Evolutionary conservation across 2,888 invertebrate species (phyloP).

Genomic region (Gortyna flavago): DNA sequence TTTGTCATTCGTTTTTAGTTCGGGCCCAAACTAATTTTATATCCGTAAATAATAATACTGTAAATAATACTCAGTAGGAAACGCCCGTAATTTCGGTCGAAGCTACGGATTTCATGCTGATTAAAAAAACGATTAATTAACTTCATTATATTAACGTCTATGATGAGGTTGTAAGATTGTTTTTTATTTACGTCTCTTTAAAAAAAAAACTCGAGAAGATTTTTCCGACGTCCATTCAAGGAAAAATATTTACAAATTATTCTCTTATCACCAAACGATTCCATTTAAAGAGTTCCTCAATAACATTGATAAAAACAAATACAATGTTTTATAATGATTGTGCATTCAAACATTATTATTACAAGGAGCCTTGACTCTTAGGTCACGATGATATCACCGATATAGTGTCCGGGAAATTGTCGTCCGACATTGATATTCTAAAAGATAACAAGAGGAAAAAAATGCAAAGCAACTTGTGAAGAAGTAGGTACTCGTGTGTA

Average conservation of each 20-base stretch:
- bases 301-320: slow-evolving; percentile 58
- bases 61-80: too few species aligned
- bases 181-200: not conserved
- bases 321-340: slow-evolving; percentile 59
- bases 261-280: slow-evolving; percentile 24
- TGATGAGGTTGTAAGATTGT: not conserved
- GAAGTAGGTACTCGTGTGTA: slow-evolving; percentile 1
- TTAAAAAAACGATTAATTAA: not conserved
- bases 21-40: too few species aligned
- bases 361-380: slow-evolving; percentile 71
- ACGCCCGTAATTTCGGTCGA: too few species aligned
- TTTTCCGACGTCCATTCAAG: not conserved
- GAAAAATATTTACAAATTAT: slow-evolving; percentile 1
- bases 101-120: too few species aligned
- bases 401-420: slow-evolving; percentile 72
- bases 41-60: too few species aligned
- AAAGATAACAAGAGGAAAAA: slow-evolving; percentile 53
- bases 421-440: slow-evolving; percentile 53
- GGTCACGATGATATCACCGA: slow-evolving; percentile 75
- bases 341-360: slow-evolving; percentile 50
- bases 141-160: not conserved
- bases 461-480: slow-evolving; percentile 31
- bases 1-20: too few species aligned
- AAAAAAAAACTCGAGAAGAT: not conserved
- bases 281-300: slow-evolving; percentile 49